Conservation (phyloP, 2,113 vertebrate species). For the Cyanistes caeruleus region DNA sequence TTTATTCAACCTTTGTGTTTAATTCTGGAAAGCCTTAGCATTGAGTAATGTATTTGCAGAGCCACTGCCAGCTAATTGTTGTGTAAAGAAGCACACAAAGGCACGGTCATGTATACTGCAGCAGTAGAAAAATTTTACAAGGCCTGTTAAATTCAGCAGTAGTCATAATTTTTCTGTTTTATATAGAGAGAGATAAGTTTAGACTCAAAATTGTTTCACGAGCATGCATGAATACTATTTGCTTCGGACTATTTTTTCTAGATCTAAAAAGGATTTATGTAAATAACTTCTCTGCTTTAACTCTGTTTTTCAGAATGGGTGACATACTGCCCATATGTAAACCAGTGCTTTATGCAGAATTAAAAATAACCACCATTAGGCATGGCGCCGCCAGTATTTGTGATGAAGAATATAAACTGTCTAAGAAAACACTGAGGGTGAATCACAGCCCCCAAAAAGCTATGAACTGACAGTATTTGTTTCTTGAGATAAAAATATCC, state of each 20-base stretch:
- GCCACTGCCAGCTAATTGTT: slow-evolving; percentile 34
- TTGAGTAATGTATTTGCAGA: slow-evolving; percentile 13
- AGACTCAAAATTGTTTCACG: not conserved
- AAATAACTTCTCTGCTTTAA: slow-evolving; percentile 8
- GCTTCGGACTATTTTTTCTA: not conserved
- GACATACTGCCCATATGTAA: slow-evolving; percentile 30
- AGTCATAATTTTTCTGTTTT: slow-evolving; percentile 20
- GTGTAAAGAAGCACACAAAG: slow-evolving; percentile 11
- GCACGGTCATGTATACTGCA: not conserved
- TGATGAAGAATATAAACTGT: slow-evolving; percentile 21
- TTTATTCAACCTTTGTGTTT: slow-evolving; percentile 50
- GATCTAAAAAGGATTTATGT: slow-evolving; percentile 6
- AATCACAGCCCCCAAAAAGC: slow-evolving; percentile 39
- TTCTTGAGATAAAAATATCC: slow-evolving; percentile 51
- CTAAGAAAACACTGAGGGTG: slow-evolving; percentile 41
- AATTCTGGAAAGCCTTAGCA: slow-evolving; percentile 11
- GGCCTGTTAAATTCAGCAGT: not conserved
- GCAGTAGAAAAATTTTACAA: not conserved
- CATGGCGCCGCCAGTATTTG: not conserved
- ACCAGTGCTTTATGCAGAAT: slow-evolving; percentile 24
- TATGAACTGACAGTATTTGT: slow-evolving; percentile 20
- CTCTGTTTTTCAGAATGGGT: slow-evolving; percentile 16
- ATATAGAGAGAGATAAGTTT: not conserved
- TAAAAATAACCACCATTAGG: slow-evolving; percentile 59
- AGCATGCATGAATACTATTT: not conserved